Conservation (phyloP, 2,113 vertebrate genomes). For the Pangasianodon hypophthalmus region DNA sequence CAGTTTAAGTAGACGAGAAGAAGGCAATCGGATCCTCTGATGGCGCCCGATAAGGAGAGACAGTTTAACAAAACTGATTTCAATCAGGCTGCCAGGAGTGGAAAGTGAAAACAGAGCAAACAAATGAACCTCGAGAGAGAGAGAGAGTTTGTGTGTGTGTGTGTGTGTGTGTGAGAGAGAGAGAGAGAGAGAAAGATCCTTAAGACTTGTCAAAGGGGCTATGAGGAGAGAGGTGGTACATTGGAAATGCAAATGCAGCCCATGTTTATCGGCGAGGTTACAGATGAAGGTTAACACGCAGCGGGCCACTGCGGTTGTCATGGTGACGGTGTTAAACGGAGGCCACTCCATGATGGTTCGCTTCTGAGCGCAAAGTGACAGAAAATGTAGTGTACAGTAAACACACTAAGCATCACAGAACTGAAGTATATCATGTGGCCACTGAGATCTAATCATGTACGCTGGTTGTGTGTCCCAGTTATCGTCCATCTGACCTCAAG, state of each 20-base stretch:
- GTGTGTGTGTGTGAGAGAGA: not conserved
- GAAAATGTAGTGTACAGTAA: slow-evolving; percentile 39
- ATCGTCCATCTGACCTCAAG: not conserved
- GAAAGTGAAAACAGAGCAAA: slow-evolving; percentile 63
- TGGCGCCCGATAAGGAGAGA: slow-evolving; percentile 72
- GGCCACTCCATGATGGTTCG: slow-evolving; percentile 32
- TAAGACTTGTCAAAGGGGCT: slow-evolving; percentile 39
- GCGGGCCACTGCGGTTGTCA: slow-evolving; percentile 45
- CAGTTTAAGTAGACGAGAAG: slow-evolving; percentile 64
- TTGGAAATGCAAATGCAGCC: slow-evolving; percentile 50
- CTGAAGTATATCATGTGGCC: not conserved
- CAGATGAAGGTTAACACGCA: slow-evolving; percentile 51
- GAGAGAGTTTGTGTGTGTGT: slow-evolving; percentile 11
- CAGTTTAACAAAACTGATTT: slow-evolving; percentile 74
- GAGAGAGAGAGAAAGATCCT: slow-evolving; percentile 36
- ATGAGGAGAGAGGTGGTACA: slow-evolving; percentile 31
- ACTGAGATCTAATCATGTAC: not conserved
- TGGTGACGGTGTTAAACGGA: slow-evolving; percentile 44
- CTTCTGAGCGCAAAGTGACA: slow-evolving; percentile 45
- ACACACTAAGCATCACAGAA: slow-evolving; percentile 2
- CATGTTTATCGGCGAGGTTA: slow-evolving; percentile 53
- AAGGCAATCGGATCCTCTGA: slow-evolving; percentile 66
- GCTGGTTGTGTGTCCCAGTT: not conserved
- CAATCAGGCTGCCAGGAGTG: slow-evolving; percentile 61
- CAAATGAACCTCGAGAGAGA: slow-evolving; percentile 63